Percentiles rank a stretch among this genome's conserved stretches.
Evolutionary conservation across 2,113 vertebrate species (phyloP).

Genomic region (Caranx melampygus): DNA sequence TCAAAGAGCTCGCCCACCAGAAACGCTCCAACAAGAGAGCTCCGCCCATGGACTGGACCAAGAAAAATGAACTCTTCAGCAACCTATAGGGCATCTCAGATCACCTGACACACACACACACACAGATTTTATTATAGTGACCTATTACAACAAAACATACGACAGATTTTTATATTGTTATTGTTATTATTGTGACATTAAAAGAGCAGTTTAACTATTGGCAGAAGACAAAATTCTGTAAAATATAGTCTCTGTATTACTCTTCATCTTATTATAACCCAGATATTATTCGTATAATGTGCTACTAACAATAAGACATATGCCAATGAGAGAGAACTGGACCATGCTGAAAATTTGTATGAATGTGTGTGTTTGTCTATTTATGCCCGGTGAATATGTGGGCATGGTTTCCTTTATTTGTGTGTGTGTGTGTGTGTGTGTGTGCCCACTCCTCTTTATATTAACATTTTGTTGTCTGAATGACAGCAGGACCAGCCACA

Average conservation of each 20-base stretch:
- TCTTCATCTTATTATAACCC: constrained; percentile 67
- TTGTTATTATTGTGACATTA: constrained; percentile 23
- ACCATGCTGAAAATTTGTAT: constrained; percentile 25
- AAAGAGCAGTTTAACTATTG: constrained; percentile 34
- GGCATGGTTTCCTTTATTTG: background rate
- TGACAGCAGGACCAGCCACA: background rate
- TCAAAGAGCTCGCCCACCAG: constrained; percentile 94
- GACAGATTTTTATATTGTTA: constrained; percentile 11
- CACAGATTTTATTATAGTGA: constrained; percentile 28
- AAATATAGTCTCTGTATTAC: constrained; percentile 59
- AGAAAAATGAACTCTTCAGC: constrained; percentile 98
- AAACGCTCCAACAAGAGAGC: constrained; percentile 95
- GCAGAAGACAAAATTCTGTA: constrained; percentile 52
- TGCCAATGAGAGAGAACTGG: constrained; percentile 55
- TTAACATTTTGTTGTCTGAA: constrained; percentile 37
- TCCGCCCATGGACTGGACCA: constrained; percentile 99
- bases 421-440: constrained; percentile 18
- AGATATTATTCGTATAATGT: constrained; percentile 66
- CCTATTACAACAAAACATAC: constrained; percentile 19
- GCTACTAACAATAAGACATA: constrained; percentile 74
- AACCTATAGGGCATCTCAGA: constrained; percentile 87
- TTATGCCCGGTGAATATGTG: background rate
- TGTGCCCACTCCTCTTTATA: constrained; percentile 4
- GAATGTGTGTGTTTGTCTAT: constrained; percentile 3
- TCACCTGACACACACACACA: constrained; percentile 25